Evolutionary conservation across 2,888 invertebrate species (phyloP).

Genomic region (Eristalinus aeneus): DNA sequence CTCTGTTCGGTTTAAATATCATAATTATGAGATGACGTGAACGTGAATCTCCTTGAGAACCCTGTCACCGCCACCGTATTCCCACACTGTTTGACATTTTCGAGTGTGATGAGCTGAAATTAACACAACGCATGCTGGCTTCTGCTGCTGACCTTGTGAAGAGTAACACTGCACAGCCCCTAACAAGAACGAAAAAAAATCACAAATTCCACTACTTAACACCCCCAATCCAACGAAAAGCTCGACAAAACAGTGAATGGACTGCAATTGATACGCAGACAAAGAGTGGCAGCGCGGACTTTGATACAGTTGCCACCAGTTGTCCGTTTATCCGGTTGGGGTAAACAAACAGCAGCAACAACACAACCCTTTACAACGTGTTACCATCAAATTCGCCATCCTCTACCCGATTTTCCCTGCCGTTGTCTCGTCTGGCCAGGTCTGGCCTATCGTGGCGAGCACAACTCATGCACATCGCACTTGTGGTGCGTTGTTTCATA

Average conservation of each 20-base stretch:
- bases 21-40: constrained; percentile 29
- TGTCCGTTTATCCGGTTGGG: constrained; percentile 45
- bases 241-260: constrained; percentile 17
- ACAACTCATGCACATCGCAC: constrained; percentile 59
- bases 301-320: constrained; percentile 67
- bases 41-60: constrained; percentile 13
- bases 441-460: neutral
- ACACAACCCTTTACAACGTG: constrained; percentile 53
- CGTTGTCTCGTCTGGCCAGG: neutral
- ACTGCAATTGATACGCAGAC: constrained; percentile 60
- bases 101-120: constrained; percentile 7
- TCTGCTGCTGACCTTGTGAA: constrained; percentile 53
- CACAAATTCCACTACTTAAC: constrained; percentile 20
- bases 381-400: constrained; percentile 37
- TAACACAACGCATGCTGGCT: neutral
- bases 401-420: neutral
- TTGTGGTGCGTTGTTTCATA: constrained; percentile 65
- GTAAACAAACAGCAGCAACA: constrained; percentile 55
- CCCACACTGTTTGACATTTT: neutral
- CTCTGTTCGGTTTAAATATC: constrained; percentile 29
- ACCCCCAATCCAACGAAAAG: neutral
- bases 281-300: constrained; percentile 37
- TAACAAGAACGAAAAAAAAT: constrained; percentile 18
- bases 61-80: neutral
- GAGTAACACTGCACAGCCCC: constrained; percentile 39